Conservation (phyloP, 2,113 vertebrate species). For the Labrus mixtus region DNA sequence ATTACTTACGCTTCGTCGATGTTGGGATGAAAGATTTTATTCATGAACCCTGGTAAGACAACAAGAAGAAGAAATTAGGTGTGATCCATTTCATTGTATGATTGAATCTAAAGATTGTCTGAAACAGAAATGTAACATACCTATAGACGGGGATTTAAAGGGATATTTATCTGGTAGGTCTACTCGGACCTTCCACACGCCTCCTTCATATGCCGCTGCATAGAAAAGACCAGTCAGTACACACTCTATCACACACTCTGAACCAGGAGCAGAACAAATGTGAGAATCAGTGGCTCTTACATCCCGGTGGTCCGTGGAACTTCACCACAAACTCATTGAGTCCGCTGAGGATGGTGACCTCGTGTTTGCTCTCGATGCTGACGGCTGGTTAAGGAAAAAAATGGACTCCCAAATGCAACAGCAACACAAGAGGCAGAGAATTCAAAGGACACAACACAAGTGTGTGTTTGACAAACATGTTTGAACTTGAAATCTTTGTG, state of each 20-base stretch:
- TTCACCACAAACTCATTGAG: slow-evolving; percentile 99
- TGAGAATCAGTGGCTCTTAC: slow-evolving; percentile 84
- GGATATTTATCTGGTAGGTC: slow-evolving; percentile 99
- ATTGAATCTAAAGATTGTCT: not conserved
- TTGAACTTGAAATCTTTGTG: not conserved
- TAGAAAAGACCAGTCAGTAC: not conserved
- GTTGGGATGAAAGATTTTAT: slow-evolving; percentile 99
- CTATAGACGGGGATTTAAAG: slow-evolving; percentile 99
- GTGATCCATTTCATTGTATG: not conserved
- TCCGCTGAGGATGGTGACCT: slow-evolving; percentile 98
- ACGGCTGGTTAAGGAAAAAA: slow-evolving; percentile 77
- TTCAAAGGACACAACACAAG: not conserved
- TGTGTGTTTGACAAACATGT: not conserved
- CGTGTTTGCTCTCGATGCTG: slow-evolving; percentile 99
- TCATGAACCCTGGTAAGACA: slow-evolving; percentile 94
- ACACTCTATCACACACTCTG: not conserved
- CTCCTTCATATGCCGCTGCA: slow-evolving; percentile 95
- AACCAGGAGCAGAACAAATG: not conserved
- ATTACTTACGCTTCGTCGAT: slow-evolving; percentile 99
- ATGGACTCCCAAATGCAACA: not conserved
- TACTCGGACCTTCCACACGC: slow-evolving; percentile 99
- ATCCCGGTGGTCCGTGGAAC: slow-evolving; percentile 99
- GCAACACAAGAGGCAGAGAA: not conserved
- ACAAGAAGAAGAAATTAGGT: slow-evolving; percentile 47
- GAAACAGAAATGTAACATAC: slow-evolving; percentile 74